Conservation (phyloP, 2,113 vertebrate species). For the Pontoporia blainvillei region DNA sequence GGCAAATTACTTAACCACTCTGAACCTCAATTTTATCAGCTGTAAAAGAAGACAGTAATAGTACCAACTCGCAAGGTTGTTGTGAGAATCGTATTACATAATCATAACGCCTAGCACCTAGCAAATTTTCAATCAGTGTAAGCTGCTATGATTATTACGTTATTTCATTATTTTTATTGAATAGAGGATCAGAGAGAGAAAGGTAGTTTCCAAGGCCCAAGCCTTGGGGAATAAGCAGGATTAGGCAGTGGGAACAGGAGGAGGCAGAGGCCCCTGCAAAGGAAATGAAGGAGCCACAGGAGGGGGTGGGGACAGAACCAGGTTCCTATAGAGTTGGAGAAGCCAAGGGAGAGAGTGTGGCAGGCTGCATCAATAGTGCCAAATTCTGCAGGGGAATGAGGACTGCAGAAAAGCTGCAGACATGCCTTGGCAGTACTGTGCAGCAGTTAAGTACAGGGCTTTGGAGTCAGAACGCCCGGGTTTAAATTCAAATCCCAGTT, state of each 20-base stretch:
- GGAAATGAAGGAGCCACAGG: constrained; percentile 2
- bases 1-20: background rate
- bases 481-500: constrained; percentile 70
- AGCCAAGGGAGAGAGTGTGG: constrained; percentile 36
- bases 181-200: background rate
- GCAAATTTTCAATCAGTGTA: background rate
- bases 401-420: constrained; percentile 58
- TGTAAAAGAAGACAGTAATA: background rate
- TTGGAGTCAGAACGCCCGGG: constrained; percentile 54
- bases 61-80: background rate
- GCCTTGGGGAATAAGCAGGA: background rate
- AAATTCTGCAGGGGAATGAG: constrained; percentile 56
- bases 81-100: background rate
- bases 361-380: constrained; percentile 40
- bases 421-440: constrained; percentile 22
- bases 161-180: constrained; percentile 29
- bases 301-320: background rate
- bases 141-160: background rate
- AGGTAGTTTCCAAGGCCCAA: background rate
- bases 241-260: background rate
- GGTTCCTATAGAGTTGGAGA: background rate
- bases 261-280: background rate
- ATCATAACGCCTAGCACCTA: background rate
- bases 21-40: background rate
- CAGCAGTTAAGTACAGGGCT: constrained; percentile 50